A percentile compares a stretch with the other conserved stretches of the same genome.
phyloP scores from a whole-genome alignment of 2,113 vertebrate genomes.

The Triplophysa siluroides region DNA sequence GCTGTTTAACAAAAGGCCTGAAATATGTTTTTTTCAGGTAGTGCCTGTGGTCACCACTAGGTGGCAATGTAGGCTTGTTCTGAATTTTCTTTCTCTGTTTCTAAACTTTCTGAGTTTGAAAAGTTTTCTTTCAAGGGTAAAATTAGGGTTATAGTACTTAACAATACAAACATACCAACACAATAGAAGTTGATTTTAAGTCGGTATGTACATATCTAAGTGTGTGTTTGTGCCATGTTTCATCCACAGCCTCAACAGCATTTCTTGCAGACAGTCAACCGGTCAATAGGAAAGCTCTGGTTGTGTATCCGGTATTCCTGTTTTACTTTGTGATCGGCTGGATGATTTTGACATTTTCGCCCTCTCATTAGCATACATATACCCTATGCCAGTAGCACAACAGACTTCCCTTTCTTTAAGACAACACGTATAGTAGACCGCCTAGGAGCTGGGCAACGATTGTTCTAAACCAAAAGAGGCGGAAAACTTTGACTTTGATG shows the following conservation, averaged over 20 bases:
- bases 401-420: not conserved
- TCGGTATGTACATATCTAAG: not conserved
- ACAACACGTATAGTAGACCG: conserved; percentile 6
- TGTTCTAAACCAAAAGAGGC: not conserved
- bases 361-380: conserved; percentile 49
- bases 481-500: not conserved
- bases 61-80: conserved; percentile 21
- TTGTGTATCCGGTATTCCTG: conserved; percentile 94
- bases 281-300: conserved; percentile 88
- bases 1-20: not conserved
- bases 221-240: conserved; percentile 22
- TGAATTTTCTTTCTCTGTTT: not conserved
- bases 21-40: not conserved
- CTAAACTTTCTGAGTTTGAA: not conserved
- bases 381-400: not conserved
- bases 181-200: too few relatives aligned
- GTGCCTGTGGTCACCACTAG: conserved; percentile 27
- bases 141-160: too few relatives aligned
- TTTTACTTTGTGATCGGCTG: conserved; percentile 98
- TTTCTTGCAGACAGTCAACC: conserved; percentile 95
- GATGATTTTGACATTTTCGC: conserved; percentile 91
- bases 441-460: conserved; percentile 7
- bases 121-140: too few relatives aligned
- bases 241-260: conserved; percentile 86
- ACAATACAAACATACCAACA: too few relatives aligned